Conservation (phyloP, 2,888 invertebrate genomes). For the Nycteola revayana region DNA sequence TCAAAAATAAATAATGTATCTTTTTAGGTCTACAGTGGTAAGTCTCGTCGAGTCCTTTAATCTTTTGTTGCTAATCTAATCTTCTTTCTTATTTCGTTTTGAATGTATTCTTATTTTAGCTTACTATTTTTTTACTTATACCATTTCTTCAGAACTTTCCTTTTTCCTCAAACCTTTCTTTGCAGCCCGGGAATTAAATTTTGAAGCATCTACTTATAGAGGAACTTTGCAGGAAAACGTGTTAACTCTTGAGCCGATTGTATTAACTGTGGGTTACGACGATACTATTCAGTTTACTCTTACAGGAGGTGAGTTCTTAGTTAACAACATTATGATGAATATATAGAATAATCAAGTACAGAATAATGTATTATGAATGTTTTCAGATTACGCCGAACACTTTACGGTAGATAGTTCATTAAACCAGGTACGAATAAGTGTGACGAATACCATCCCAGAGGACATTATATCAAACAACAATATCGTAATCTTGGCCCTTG, state of each 20-base stretch:
- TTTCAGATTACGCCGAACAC: slow-evolving; percentile 47
- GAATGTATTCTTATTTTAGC: not conserved
- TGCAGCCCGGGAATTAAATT: slow-evolving; percentile 55
- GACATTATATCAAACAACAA: slow-evolving; percentile 47
- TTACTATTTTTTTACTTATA: not conserved
- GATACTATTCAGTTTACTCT: slow-evolving; percentile 44
- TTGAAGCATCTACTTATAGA: slow-evolving; percentile 49
- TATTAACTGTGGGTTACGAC: slow-evolving; percentile 43
- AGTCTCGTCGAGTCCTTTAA: not conserved
- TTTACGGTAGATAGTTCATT: slow-evolving; percentile 36
- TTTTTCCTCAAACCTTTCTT: slow-evolving; percentile 27
- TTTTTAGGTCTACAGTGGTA: not conserved
- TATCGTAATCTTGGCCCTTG: slow-evolving; percentile 49
- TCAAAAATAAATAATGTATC: not conserved
- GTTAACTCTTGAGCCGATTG: slow-evolving; percentile 42
- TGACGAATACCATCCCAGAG: slow-evolving; percentile 40
- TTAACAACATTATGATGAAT: too few species aligned
- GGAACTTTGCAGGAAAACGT: slow-evolving; percentile 45
- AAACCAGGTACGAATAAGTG: slow-evolving; percentile 40
- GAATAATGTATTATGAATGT: too few species aligned
- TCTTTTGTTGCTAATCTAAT: not conserved
- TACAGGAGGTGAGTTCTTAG: slow-evolving; percentile 55
- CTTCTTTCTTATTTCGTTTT: not conserved
- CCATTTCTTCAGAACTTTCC: slow-evolving; percentile 12
- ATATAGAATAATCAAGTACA: not conserved